Base-by-base conservation (phyloP, 1,140 invertebrate species). In the Scaptomyza montana region DNA sequence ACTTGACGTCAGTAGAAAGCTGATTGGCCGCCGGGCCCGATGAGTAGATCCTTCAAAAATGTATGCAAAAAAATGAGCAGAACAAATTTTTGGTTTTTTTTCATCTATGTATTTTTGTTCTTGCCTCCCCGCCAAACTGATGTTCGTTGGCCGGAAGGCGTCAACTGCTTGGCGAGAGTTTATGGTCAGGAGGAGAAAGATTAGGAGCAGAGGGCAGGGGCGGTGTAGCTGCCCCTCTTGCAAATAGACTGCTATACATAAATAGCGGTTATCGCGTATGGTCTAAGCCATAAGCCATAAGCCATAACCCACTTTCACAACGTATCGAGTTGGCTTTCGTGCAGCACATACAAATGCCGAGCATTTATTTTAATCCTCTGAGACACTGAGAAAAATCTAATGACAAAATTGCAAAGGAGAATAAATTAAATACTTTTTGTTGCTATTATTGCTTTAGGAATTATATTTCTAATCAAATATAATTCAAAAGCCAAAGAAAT, bases 301-400 rank as follows among this genome's bases (percentile, higher is more conserved):
- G 67, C 66, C 66, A 55, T 68, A 73, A 73, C 70, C 70, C 64
- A 68, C 56, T 68, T 61, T 61, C 43, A 30, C 36, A 60, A 21
- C 56, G 50, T 39, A 57, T 56, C 54, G 61, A 19, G 30, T 54
- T 6, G 49, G 25, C 47, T 57, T 49, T 65, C 79, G 82, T 87
- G 82, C 79, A 74, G 55, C 72, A 77, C 79, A 87, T 87, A 87
- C 82, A 87, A 87, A 87, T 87, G 84, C 64, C 72, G 36, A 63
- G 79, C 84, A 87, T 87, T 87, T 87, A 87, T 87, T 87, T 87
- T 87, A 87, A 87, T 87, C 82, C 82, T 68, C 66, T 45, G 63
- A 43, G 30, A 36, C 51, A 54, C 46, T 19, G 8, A 21, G 19
- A 21, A 47, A 54, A 54, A 28, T 43, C n/a, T 43, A 6, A 1